Evolutionary conservation across 2,888 invertebrate species (phyloP).

Genomic region (Priocnemis perturbator): DNA sequence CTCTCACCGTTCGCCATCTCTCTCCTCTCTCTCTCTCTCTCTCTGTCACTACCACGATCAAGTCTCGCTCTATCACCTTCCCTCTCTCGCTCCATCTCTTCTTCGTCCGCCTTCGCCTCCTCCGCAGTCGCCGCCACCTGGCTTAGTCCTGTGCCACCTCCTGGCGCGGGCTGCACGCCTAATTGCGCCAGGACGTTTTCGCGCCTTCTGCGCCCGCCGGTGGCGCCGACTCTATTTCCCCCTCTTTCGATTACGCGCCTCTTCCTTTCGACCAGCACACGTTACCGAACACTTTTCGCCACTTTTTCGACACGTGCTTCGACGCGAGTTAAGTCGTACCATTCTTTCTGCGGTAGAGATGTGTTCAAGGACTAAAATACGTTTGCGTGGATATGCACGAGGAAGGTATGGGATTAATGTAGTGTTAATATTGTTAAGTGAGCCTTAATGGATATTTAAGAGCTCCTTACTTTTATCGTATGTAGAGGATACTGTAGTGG

Average conservation of each 20-base stretch:
- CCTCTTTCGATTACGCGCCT: conserved; percentile 5
- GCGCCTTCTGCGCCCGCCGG: conserved; percentile 66
- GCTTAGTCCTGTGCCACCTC: conserved; percentile 73
- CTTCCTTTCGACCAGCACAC: not conserved
- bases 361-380: too few species aligned
- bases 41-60: not conserved
- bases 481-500: too few species aligned
- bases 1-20: conserved; percentile 7
- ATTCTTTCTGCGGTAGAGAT: too few species aligned
- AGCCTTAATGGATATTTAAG: too few species aligned
- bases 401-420: too few species aligned
- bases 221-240: conserved; percentile 45
- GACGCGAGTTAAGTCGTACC: too few species aligned
- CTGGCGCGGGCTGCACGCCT: conserved; percentile 65
- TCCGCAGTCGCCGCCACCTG: conserved; percentile 35
- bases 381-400: too few species aligned
- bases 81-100: conserved; percentile 37
- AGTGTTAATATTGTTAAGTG: too few species aligned
- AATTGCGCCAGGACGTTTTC: conserved; percentile 71
- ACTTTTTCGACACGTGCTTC: not conserved
- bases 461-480: too few species aligned
- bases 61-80: conserved; percentile 29
- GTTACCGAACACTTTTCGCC: not conserved
- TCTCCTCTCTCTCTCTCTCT: conserved; percentile 5
- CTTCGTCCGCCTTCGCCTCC: conserved; percentile 40